phyloP scores from a whole-genome alignment of 2,113 vertebrate species.

The Axis porcinus region DNA sequence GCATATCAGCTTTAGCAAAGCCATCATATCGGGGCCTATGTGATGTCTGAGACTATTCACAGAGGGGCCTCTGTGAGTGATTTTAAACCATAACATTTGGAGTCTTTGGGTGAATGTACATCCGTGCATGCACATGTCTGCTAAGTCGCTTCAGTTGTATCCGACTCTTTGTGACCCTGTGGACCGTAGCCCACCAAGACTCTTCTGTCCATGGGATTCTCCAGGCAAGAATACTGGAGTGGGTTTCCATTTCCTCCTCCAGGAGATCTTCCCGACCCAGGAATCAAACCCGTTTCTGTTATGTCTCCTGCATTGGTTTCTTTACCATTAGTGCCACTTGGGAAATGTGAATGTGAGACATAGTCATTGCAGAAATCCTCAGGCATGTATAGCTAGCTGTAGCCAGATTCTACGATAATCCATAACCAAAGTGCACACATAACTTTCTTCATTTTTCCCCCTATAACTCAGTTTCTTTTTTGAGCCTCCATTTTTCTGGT shows the following conservation, averaged over 20 bases:
- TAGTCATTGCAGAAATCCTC: neutral
- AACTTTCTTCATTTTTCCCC: neutral
- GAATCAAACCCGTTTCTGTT: neutral
- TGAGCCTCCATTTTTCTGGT: neutral
- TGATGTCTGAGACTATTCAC: neutral
- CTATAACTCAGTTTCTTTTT: neutral
- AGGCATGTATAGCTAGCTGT: neutral
- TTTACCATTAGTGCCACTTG: neutral
- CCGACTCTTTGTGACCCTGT: neutral
- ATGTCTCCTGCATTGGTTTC: neutral
- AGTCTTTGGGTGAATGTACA: neutral
- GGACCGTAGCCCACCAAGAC: neutral
- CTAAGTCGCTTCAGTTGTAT: neutral
- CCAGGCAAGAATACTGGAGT: neutral
- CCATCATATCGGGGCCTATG: neutral
- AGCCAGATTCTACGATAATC: neutral
- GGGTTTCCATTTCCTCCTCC: neutral
- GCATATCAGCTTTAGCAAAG: neutral
- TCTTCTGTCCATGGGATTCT: neutral
- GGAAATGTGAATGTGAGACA: neutral
- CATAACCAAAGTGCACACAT: neutral
- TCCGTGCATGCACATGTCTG: neutral
- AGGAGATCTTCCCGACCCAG: neutral
- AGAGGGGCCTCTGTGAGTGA: neutral
- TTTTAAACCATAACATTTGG: slow-evolving; percentile 1